Percentiles rank a stretch among this genome's conserved stretches.
These are phyloP conservation scores for Drosophila athabasca DNA, from an alignment of 1,140 invertebrate genomes.

Conservation along the genomic window DNA sequence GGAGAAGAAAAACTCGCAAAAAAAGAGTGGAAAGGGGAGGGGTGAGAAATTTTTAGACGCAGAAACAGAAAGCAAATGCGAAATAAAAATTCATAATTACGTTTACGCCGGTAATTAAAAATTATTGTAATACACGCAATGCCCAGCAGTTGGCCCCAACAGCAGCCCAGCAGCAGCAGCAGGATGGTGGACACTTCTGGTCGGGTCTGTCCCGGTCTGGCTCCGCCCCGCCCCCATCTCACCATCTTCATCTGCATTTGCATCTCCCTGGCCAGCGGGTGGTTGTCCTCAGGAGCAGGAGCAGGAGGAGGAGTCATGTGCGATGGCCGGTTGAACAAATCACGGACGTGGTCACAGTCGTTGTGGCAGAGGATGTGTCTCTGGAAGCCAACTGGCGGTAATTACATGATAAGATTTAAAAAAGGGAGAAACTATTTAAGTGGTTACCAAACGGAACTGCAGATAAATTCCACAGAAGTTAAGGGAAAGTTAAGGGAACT, in stretches of 20 bases:
- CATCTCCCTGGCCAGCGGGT: too few relatives aligned
- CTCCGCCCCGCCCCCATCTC: slow-evolving; percentile 53
- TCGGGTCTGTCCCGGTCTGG: slow-evolving; percentile 19
- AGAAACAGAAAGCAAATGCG: slow-evolving; percentile 45
- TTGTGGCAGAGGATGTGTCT: slow-evolving; percentile 52
- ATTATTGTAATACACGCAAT: slow-evolving; percentile 83
- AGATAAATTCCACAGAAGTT: background rate
- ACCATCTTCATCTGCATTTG: too few relatives aligned
- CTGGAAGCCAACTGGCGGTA: slow-evolving; percentile 71
- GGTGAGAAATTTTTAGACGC: slow-evolving; percentile 14
- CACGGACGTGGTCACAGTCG: slow-evolving; percentile 54
- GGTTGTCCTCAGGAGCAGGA: slow-evolving; percentile 4
- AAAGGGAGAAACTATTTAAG: slow-evolving; percentile 66
- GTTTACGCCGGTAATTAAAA: slow-evolving; percentile 84
- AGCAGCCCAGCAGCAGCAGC: too few relatives aligned
- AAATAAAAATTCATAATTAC: slow-evolving; percentile 84
- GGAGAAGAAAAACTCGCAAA: slow-evolving; percentile 20
- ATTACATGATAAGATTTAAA: slow-evolving; percentile 68
- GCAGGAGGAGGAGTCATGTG: slow-evolving; percentile 32
- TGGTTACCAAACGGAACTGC: slow-evolving; percentile 44
- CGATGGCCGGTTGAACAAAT: slow-evolving; percentile 65
- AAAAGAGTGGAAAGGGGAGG: slow-evolving; percentile 13
- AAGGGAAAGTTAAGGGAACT: too few relatives aligned
- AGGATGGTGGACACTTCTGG: slow-evolving; percentile 27
- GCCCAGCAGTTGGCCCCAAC: slow-evolving; percentile 43